phyloP scores from a whole-genome alignment of 2,113 vertebrate species.

The Arothron firmamentum region DNA sequence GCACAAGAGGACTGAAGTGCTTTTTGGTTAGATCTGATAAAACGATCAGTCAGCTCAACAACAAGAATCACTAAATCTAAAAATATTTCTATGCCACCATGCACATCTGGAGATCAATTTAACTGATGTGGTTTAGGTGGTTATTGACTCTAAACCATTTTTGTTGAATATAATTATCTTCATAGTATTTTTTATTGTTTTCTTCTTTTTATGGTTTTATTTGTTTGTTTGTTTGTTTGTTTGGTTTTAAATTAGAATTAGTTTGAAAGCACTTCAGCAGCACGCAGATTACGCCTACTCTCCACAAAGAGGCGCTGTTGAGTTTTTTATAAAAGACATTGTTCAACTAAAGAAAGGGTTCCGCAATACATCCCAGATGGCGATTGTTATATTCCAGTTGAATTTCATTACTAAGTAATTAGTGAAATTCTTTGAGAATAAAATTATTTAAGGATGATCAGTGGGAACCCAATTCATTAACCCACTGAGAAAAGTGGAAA shows the following conservation, averaged over 20 bases:
- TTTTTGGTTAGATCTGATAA: constrained; percentile 44
- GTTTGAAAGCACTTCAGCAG: background rate
- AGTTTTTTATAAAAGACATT: background rate
- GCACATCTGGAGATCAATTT: background rate
- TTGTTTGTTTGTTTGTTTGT: no score
- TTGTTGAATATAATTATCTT: no score
- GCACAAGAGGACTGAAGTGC: constrained; percentile 9
- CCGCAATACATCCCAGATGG: no score
- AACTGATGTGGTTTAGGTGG: no score
- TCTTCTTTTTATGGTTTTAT: background rate
- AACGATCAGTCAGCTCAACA: background rate
- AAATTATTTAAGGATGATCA: no score
- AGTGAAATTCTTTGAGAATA: no score
- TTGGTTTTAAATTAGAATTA: background rate
- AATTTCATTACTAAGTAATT: background rate
- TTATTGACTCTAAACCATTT: no score
- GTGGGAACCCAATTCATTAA: no score
- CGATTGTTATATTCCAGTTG: background rate
- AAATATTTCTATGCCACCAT: background rate
- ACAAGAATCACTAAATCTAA: constrained; percentile 4
- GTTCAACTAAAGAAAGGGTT: background rate
- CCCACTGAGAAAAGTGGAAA: no score
- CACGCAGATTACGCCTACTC: background rate
- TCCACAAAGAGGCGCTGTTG: constrained; percentile 20
- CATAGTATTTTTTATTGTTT: background rate